Base-by-base conservation (phyloP, 2,888 invertebrate species). In the Heteropelma amictum region DNA sequence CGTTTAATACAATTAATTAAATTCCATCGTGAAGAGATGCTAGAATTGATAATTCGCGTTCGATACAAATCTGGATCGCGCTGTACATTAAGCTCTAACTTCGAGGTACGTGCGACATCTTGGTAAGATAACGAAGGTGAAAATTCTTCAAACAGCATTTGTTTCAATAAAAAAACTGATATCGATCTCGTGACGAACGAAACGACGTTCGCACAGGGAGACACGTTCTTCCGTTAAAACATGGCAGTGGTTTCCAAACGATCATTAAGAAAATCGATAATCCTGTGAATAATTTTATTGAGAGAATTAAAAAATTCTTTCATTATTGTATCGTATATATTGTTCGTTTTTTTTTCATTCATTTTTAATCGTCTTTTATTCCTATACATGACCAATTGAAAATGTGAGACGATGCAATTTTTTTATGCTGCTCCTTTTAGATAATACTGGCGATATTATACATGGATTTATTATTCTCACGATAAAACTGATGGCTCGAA, bases 381-480 rank as follows among this genome's bases (percentile, higher is more conserved):
- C 80, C 78, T 80, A 40, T 6, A 3, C 49, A 83, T 68, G 80
- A 74, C 78, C 77, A 79, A 82, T 77, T 79, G 78, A 80, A 83
- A 82, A 81, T 70, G 73, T 76, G 79, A 72, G 40, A 79, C 78
- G 80, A 81, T 69, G 77, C 79, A 81, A 70, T 78, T 72, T 64
- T 56, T 84, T n/a, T n/a, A n/a, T n/a, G n/a, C n/a, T n/a, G n/a
- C 77, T 77, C 72, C 76, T 70, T 77, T 79, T 75, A 83, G 82
- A 81, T 84, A 84, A 84, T 84, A 84, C 84, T 84, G 83, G 79
- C 76, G 76, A 83, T 77, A 79, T 82, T 79, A 83, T 82, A 81
- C 81, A 82, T 80, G 81, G 75, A 77, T 83, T 60, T 68, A 76
- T 74, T 47, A 19, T 76, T 53, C 77, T 77, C 42, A 72, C 63